Percentiles rank a stretch among this genome's conserved stretches.
Conservation (phyloP, 2,797 vertebrate genomes). For the Phalloptychus januarius region DNA sequence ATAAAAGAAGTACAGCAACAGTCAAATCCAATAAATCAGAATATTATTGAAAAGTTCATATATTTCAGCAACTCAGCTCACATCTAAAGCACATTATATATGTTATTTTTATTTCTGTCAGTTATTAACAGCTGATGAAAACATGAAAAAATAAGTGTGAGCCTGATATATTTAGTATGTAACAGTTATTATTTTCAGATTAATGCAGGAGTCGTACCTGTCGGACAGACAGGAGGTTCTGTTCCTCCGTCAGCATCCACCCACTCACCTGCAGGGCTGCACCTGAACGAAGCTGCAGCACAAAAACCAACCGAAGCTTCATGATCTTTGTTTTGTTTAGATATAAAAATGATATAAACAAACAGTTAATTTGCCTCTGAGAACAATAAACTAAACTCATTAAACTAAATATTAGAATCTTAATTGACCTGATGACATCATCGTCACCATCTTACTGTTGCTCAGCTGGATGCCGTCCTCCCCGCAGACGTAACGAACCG, state of each 20-base stretch:
- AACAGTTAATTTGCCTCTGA: no score
- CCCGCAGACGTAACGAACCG: slow-evolving; percentile 85
- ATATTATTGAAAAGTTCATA: no score
- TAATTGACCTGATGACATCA: neutral
- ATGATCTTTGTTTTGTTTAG: neutral
- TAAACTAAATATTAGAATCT: neutral
- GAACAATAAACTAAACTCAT: no score
- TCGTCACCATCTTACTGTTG: slow-evolving; percentile 76
- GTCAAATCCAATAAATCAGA: no score
- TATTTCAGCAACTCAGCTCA: no score
- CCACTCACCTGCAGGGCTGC: slow-evolving; percentile 83
- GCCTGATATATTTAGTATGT: no score
- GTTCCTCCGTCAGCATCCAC: slow-evolving; percentile 78
- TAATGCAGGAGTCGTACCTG: slow-evolving; percentile 66
- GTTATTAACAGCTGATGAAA: no score
- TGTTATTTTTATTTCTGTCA: no score
- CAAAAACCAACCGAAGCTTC: neutral
- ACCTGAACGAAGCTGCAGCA: slow-evolving; percentile 82
- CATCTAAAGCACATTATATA: no score
- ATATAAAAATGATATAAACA: neutral
- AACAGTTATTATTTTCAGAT: no score
- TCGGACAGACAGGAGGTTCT: slow-evolving; percentile 78
- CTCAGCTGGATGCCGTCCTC: slow-evolving; percentile 78
- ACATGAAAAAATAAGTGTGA: no score
- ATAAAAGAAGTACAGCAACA: no score